phyloP scores from a whole-genome alignment of 2,113 vertebrate genomes.

The Actenoides lindsayi region DNA sequence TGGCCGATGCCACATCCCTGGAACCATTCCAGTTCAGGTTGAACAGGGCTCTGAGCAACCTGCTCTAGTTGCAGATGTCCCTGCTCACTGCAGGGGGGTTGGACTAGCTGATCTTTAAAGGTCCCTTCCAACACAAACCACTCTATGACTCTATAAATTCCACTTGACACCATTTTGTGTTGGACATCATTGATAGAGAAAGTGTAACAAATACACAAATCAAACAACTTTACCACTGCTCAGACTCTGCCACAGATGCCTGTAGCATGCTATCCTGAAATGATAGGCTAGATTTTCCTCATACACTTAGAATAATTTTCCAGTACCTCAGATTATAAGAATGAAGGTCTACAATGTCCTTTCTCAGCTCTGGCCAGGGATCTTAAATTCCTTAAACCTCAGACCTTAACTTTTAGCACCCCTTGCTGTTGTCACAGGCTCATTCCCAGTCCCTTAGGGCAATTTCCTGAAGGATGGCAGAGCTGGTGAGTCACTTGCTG shows the following conservation, averaged over 20 bases:
- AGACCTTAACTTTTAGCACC: neutral
- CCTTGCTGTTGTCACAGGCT: neutral
- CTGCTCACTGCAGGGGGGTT: neutral
- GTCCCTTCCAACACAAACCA: neutral
- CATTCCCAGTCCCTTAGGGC: neutral
- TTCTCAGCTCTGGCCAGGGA: neutral
- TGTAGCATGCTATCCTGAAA: neutral
- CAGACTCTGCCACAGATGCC: neutral
- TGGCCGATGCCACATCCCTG: neutral
- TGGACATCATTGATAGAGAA: neutral
- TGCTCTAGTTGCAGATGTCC: neutral
- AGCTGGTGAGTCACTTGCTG: neutral
- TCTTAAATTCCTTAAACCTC: neutral
- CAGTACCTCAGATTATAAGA: neutral
- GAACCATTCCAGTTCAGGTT: neutral
- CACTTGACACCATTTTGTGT: rapidly evolving
- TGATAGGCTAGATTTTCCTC: neutral
- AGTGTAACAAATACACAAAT: neutral
- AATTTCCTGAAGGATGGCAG: neutral
- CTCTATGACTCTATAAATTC: neutral
- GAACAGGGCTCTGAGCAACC: neutral
- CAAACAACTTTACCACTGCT: neutral
- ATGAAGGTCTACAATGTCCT: neutral
- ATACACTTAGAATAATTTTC: neutral
- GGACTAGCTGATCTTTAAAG: neutral